A percentile compares a stretch with the other conserved stretches of the same genome.
Evolutionary conservation across 2,113 vertebrate species (phyloP).

Genomic region (Xenopus borealis): DNA sequence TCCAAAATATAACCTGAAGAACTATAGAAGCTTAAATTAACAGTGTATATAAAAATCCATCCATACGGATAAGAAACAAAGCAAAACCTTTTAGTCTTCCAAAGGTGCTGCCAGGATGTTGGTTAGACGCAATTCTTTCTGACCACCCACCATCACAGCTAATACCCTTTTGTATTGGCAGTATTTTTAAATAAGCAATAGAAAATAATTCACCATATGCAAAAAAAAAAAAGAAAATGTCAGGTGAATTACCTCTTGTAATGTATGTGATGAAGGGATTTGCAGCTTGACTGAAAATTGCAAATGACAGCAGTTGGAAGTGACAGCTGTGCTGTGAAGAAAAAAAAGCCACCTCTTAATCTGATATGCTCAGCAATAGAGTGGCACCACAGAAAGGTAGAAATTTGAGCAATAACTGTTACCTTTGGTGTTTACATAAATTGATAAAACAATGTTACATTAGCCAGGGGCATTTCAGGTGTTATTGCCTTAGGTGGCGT

Average conservation of each 20-base stretch:
- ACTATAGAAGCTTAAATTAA: constrained; percentile 10
- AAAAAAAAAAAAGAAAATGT: constrained; percentile 3
- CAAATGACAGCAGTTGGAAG: constrained; percentile 1
- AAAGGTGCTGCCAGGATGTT: neutral
- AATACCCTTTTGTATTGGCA: constrained; percentile 3
- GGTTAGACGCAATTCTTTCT: neutral
- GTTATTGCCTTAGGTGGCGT: too few relatives aligned
- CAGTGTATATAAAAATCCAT: constrained; percentile 11
- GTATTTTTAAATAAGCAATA: constrained; percentile 8
- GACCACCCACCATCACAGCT: neutral
- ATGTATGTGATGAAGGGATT: neutral
- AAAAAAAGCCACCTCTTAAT: neutral
- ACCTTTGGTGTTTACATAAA: neutral
- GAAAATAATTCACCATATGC: neutral
- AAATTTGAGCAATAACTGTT: neutral
- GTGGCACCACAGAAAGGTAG: neutral
- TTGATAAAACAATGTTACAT: neutral
- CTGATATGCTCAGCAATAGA: neutral
- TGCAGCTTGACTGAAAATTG: neutral
- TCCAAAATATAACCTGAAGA: too few relatives aligned
- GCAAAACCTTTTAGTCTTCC: neutral
- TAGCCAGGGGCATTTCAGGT: neutral
- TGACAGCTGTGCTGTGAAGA: neutral
- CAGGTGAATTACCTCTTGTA: neutral
- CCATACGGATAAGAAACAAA: constrained; percentile 6